Evolutionary conservation across 2,797 vertebrate species (phyloP).

Genomic region (Acomys russatus): DNA sequence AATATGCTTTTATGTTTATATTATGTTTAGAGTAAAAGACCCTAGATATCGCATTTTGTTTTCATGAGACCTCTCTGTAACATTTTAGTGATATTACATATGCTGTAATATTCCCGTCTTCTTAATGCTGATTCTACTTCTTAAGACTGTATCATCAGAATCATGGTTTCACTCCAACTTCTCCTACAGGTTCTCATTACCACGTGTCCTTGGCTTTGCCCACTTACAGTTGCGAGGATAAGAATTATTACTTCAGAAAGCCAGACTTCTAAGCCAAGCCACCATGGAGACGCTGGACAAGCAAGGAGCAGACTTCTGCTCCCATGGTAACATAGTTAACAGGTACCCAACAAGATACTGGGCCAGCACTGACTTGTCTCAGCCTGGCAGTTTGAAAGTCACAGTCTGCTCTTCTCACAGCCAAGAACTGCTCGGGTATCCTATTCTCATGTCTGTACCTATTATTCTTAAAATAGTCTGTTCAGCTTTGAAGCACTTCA

Average conservation of each 20-base stretch:
- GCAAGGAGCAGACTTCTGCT: background rate
- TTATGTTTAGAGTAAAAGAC: slow-evolving; percentile 28
- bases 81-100: background rate
- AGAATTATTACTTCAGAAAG: slow-evolving; percentile 61
- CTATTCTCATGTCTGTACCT: background rate
- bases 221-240: slow-evolving; percentile 22
- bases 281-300: background rate
- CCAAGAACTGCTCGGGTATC: background rate
- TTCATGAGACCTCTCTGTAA: background rate
- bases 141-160: slow-evolving; percentile 40
- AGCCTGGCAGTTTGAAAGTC: background rate
- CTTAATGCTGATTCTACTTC: slow-evolving; percentile 46
- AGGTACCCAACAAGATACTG: background rate
- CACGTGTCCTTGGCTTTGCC: slow-evolving; percentile 33
- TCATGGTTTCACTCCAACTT: slow-evolving; percentile 44
- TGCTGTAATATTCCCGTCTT: background rate
- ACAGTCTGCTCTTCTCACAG: background rate
- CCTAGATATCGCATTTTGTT: background rate
- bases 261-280: slow-evolving; percentile 27
- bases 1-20: slow-evolving; percentile 43
- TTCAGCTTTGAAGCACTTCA: background rate
- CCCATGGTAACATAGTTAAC: slow-evolving; percentile 35
- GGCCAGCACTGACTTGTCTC: background rate
- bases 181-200: slow-evolving; percentile 47
- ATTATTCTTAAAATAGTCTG: background rate